Conservation (phyloP, 2,888 invertebrate genomes). For the Leuctra nigra region DNA sequence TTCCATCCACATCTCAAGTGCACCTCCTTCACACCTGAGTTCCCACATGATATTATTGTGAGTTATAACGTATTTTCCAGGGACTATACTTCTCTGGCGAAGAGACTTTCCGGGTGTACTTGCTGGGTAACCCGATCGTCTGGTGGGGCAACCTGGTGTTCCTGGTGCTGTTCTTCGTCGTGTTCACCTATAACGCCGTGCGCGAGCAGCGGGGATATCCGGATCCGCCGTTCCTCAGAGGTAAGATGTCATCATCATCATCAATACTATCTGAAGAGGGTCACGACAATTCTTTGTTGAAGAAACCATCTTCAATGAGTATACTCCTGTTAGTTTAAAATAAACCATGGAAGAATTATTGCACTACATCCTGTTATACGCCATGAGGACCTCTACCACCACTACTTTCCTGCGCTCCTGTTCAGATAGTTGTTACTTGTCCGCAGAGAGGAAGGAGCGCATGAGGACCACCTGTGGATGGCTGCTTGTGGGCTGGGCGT, state of each 20-base stretch:
- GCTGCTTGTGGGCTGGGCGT: slow-evolving; percentile 80
- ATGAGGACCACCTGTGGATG: slow-evolving; percentile 51
- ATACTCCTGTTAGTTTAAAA: too few relatives aligned
- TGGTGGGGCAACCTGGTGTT: slow-evolving; percentile 89
- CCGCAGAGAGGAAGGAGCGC: slow-evolving; percentile 30
- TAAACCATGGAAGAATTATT: background rate
- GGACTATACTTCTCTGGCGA: slow-evolving; percentile 90
- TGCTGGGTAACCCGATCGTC: slow-evolving; percentile 90
- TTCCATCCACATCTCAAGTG: too few relatives aligned
- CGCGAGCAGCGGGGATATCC: slow-evolving; percentile 62
- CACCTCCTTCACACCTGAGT: too few relatives aligned
- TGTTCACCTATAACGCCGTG: slow-evolving; percentile 62
- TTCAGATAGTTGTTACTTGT: slow-evolving; percentile 90
- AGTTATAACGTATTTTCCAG: slow-evolving; percentile 56
- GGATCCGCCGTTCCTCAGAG: slow-evolving; percentile 34
- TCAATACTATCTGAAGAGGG: too few relatives aligned
- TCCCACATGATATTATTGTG: too few relatives aligned
- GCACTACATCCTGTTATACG: background rate
- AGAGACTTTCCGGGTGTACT: slow-evolving; percentile 69
- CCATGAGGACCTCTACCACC: too few relatives aligned
- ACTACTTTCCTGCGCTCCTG: slow-evolving; percentile 82
- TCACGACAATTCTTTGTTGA: too few relatives aligned
- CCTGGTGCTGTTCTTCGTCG: slow-evolving; percentile 59
- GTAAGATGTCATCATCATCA: slow-evolving; percentile 23
- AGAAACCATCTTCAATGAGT: too few relatives aligned